Evolutionary conservation across 2,888 invertebrate genomes (phyloP), one percentile per base, ranked within the genome.

Genomic region (Agrochola lychnidis): DNA sequence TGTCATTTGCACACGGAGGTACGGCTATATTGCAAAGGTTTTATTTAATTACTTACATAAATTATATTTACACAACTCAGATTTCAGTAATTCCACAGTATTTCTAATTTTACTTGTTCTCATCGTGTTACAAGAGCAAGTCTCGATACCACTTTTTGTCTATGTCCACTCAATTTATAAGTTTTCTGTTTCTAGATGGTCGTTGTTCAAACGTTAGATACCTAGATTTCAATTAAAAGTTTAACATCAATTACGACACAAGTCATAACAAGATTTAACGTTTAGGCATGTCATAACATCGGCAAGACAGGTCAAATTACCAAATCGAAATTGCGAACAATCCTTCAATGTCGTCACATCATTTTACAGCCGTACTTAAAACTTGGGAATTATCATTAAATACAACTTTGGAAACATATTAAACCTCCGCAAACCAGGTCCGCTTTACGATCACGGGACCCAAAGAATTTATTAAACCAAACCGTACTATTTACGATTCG

Each of bases 401-500:
- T 78, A 78, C 79, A 73, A 86, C 77, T 88, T 88, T 83, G 88
- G 86, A 80, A 82, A 79, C 78, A 83, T 85, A 87, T 86, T 84
- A 86, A 86, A 83, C 82, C 71, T 84, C 83, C 82, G 87, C 90
- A 89, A 90, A 89, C 87, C 87, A 87, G 82, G 86, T 85, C 89
- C 79, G 79, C 78, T 90, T 91, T 91, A 89, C 90, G 91, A 90
- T 82, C 85, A 86, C 81, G 81, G 85, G 84, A 83, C 83, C 84
- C 79, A 85, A 89, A 90, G 91, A 93, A 92, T 93, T 87, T 93
- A 94, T 93, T 90, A 92, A 91, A 90, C 81, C 87, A 88, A 92
- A 91, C 88, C 84, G 85, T 90, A 91, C 90, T 92, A 93, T 94
- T 94, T 94, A 94, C 94, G 94, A 94, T 91, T 90, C 84, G 88